Conservation (phyloP, 2,888 invertebrate genomes). For the Atethmia centrago region DNA sequence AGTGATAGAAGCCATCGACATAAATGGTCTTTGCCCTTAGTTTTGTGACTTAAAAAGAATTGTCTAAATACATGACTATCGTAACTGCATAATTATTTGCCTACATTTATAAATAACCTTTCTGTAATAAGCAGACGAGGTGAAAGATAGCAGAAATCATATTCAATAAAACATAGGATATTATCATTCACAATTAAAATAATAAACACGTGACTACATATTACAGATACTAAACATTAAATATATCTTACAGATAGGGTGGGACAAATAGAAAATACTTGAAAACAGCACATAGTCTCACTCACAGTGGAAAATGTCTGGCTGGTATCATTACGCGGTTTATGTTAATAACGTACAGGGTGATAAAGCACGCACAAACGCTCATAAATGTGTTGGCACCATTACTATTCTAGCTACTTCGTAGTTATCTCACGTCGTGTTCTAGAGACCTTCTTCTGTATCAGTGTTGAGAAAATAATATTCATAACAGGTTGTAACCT, state of each 20-base stretch:
- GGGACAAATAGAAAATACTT: constrained; percentile 68
- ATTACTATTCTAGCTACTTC: constrained; percentile 69
- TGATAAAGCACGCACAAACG: constrained; percentile 86
- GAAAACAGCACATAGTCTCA: constrained; percentile 67
- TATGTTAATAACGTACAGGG: constrained; percentile 78
- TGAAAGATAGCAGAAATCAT: constrained; percentile 40
- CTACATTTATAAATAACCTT: constrained; percentile 41
- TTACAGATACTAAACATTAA: constrained; percentile 38
- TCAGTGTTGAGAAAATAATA: constrained; percentile 59
- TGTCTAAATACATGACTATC: neutral
- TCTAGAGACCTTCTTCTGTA: constrained; percentile 66
- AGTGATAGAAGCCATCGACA: neutral
- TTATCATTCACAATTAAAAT: constrained; percentile 47
- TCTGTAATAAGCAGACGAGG: constrained; percentile 39
- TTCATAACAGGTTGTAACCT: constrained; percentile 62
- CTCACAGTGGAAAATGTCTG: constrained; percentile 74
- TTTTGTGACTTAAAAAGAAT: neutral
- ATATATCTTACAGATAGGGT: constrained; percentile 51
- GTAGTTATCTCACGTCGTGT: constrained; percentile 75
- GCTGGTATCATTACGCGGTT: constrained; percentile 78
- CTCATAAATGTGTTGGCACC: constrained; percentile 78
- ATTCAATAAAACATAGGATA: constrained; percentile 41
- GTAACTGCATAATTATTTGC: constrained; percentile 19
- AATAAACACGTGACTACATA: constrained; percentile 56
- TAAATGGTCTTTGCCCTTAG: neutral